These are phyloP conservation scores for Poeciliopsis retropinna DNA, from an alignment of 2,113 vertebrate species.

Conservation along the genomic window DNA sequence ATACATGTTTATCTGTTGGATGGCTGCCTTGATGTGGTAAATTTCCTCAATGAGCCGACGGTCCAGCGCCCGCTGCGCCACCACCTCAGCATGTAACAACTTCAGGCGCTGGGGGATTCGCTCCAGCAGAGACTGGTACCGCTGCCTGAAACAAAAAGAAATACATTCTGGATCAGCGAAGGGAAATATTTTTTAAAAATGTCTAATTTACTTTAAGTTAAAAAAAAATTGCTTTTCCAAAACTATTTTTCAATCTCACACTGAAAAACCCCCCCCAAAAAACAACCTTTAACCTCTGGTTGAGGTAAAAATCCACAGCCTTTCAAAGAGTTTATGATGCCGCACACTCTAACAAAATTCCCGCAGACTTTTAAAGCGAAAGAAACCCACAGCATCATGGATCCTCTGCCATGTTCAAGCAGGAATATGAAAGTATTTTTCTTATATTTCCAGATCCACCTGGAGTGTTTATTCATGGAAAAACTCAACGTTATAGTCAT, in stretches of 20 bases:
- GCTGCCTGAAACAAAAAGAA: conserved; percentile 73
- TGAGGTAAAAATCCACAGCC: neutral
- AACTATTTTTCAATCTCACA: neutral
- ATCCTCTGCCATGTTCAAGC: no score
- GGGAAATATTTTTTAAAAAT: neutral
- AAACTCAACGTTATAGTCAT: no score
- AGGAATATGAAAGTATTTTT: no score
- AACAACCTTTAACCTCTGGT: neutral
- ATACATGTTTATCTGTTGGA: conserved; percentile 83
- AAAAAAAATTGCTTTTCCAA: neutral
- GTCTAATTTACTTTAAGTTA: neutral
- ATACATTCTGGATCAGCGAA: neutral
- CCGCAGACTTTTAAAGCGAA: no score
- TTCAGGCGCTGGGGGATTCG: conserved; percentile 82
- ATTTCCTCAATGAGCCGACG: conserved; percentile 85
- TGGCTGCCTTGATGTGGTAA: conserved; percentile 80
- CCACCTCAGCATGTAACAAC: conserved; percentile 83
- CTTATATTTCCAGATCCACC: no score
- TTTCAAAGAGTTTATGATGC: neutral
- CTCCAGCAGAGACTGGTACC: conserved; percentile 85
- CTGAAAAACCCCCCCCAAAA: neutral
- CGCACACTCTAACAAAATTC: no score
- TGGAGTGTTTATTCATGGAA: no score
- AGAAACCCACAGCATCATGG: no score
- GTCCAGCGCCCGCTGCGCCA: conserved; percentile 83